Percentiles rank a stretch among this genome's conserved stretches.
Conservation (phyloP, 1,140 invertebrate species). For the Helicorthomorpha holstii region DNA sequence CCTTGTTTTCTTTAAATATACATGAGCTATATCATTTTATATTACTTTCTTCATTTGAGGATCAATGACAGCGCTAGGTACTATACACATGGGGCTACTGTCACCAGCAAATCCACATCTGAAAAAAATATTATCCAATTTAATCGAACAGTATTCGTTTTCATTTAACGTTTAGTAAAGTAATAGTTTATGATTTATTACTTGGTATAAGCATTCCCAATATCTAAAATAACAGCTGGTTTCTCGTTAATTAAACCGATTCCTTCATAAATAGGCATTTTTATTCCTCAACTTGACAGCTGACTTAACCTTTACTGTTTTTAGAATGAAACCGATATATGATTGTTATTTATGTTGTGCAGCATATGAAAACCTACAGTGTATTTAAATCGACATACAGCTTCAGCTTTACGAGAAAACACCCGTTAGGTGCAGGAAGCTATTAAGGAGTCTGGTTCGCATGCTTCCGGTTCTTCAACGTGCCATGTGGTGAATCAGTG, state of each 20-base stretch:
- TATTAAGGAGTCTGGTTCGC: too few species aligned
- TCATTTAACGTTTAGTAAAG: background rate
- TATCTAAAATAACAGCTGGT: slow-evolving; percentile 71
- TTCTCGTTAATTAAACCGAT: slow-evolving; percentile 63
- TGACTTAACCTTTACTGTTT: background rate
- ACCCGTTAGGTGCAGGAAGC: too few species aligned
- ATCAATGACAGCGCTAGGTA: slow-evolving; percentile 56
- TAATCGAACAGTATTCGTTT: background rate
- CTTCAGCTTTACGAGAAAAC: too few species aligned
- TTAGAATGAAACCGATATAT: too few species aligned
- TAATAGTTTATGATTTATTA: slow-evolving; percentile 26
- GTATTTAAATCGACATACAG: too few species aligned
- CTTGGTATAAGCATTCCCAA: slow-evolving; percentile 87
- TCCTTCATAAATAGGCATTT: slow-evolving; percentile 50
- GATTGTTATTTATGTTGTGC: too few species aligned
- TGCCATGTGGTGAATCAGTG: too few species aligned
- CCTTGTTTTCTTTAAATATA: background rate
- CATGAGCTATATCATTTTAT: background rate
- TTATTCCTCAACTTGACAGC: slow-evolving; percentile 5
- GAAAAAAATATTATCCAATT: slow-evolving; percentile 13
- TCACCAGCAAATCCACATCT: slow-evolving; percentile 87
- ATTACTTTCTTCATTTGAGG: slow-evolving; percentile 36
- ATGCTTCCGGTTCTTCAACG: too few species aligned
- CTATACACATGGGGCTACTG: slow-evolving; percentile 64
- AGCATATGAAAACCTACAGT: too few species aligned